Percentiles rank a stretch among this genome's conserved stretches.
Conservation (phyloP, 2,113 vertebrate species). For the Corythaeola cristata region DNA sequence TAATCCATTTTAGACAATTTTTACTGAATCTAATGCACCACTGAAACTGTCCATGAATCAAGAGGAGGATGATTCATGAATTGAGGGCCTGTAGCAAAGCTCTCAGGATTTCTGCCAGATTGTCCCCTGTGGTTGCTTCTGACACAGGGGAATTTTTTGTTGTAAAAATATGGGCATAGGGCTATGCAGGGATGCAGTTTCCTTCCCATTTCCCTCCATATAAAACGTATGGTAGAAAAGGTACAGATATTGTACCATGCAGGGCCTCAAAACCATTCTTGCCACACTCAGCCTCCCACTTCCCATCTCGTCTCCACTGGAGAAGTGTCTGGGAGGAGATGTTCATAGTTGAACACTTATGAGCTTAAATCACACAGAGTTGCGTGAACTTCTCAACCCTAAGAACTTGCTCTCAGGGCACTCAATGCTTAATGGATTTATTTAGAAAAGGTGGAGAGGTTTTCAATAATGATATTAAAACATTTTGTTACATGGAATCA, state of each 20-base stretch:
- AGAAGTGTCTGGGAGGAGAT: not conserved
- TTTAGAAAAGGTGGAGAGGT: not conserved
- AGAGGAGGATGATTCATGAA: not conserved
- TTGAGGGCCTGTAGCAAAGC: not conserved
- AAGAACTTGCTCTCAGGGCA: not conserved
- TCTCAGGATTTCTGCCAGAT: not conserved
- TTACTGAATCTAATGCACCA: not conserved
- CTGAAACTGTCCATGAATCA: not conserved
- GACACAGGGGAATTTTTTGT: not conserved
- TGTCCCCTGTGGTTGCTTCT: not conserved
- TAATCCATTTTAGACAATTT: not conserved
- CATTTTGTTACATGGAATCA: not conserved
- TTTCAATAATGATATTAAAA: not conserved
- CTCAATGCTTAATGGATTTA: not conserved
- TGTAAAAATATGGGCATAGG: not conserved
- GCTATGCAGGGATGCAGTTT: not conserved
- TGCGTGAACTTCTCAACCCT: not conserved
- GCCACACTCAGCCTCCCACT: not conserved
- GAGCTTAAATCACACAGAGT: not conserved
- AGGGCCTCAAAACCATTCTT: rapidly evolving
- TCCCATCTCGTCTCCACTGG: not conserved
- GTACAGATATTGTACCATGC: not conserved
- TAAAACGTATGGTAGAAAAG: not conserved
- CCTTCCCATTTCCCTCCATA: not conserved
- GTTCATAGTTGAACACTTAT: rapidly evolving